These are phyloP conservation scores for Barypeithes pellucidus DNA, from an alignment of 2,888 invertebrate genomes.

Conservation along the genomic window DNA sequence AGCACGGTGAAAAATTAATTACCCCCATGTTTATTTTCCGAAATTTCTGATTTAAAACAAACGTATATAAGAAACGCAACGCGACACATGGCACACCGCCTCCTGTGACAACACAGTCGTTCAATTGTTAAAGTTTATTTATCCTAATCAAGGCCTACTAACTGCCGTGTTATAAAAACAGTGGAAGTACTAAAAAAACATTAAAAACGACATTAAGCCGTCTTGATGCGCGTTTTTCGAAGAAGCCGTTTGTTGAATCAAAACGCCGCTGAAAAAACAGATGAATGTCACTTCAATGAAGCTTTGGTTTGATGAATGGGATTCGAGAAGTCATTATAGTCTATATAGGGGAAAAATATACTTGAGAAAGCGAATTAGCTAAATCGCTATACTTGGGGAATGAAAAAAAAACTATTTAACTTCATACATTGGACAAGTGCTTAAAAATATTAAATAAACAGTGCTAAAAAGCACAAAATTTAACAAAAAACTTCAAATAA, in stretches of 20 bases:
- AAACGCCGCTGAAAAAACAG: constrained; percentile 51
- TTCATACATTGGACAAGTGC: too few species aligned
- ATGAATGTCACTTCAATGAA: constrained; percentile 47
- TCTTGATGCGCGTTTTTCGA: constrained; percentile 36
- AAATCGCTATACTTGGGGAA: too few species aligned
- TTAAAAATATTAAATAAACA: too few species aligned
- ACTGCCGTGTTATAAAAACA: constrained; percentile 46
- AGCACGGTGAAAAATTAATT: too few species aligned
- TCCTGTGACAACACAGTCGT: constrained; percentile 39
- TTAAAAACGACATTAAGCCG: constrained; percentile 47
- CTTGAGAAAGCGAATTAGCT: neutral
- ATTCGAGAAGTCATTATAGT: constrained; percentile 13
- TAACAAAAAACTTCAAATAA: too few species aligned
- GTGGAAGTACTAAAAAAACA: constrained; percentile 49
- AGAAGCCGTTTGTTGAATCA: constrained; percentile 48
- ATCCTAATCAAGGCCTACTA: constrained; percentile 46
- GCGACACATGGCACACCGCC: constrained; percentile 37
- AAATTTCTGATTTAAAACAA: neutral
- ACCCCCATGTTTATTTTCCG: too few species aligned
- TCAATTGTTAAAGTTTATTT: constrained; percentile 49
- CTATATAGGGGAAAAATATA: neutral
- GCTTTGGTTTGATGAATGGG: constrained; percentile 44
- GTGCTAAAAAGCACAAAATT: too few species aligned
- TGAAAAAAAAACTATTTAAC: too few species aligned
- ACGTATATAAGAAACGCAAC: neutral